These are phyloP conservation scores for honey bee (Apis mellifera) DNA, from an alignment of 1,140 invertebrate genomes.

Conservation along the genomic window Amel_HAv3.1 CM009935.2:10652501-10653000, in stretches of 20 bases:
- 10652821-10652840: conserved; percentile 4
- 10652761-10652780: conserved; percentile 7
- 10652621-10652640: no score
- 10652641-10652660: no score
- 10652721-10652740: conserved; percentile 34
- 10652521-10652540: no score
- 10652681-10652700: no score
- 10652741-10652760: conserved; percentile 6
- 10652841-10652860: not conserved
- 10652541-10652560: no score
- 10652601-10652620: no score
- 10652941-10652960: not conserved
- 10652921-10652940: not conserved
- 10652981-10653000: no score
- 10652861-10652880: not conserved
- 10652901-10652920: conserved; percentile 1
- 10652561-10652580: no score
- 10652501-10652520: no score
- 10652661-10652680: no score
- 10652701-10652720: not conserved
- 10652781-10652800: conserved; percentile 28
- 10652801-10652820: not conserved
- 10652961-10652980: not conserved
- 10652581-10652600: not conserved
- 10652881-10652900: not conserved